Evolutionary conservation across 2,113 vertebrate species (phyloP).

Genomic region (Halichoerus grypus): DNA sequence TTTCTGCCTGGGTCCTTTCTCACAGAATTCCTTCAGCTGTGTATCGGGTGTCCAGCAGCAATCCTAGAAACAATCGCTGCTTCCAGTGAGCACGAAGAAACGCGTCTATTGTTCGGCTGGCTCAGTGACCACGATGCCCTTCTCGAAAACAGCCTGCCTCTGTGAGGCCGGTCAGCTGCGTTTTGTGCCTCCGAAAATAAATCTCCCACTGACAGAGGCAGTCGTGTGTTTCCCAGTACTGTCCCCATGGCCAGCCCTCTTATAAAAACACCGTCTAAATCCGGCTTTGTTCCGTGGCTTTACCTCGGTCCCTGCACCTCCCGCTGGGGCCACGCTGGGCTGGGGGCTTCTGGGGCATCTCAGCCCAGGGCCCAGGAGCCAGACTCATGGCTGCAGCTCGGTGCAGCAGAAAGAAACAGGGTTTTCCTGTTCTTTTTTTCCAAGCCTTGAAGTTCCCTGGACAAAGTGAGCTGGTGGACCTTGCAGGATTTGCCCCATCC

Average conservation of each 20-base stretch:
- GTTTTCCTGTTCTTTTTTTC: neutral
- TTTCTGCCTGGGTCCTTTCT: neutral
- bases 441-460: neutral
- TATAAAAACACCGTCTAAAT: neutral
- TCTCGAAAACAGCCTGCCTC: neutral
- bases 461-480: no score
- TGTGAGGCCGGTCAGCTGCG: rapidly evolving
- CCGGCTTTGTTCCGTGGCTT: neutral
- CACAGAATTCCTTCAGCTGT: neutral
- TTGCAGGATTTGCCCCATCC: neutral
- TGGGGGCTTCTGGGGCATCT: no score
- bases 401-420: no score
- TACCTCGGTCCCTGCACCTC: rapidly evolving
- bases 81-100: neutral
- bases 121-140: rapidly evolving
- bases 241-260: neutral
- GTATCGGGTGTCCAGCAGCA: neutral
- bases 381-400: rapidly evolving
- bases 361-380: neutral
- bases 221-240: rapidly evolving
- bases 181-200: neutral
- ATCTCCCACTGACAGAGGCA: neutral
- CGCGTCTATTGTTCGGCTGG: rapidly evolving
- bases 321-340: neutral
- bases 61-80: neutral